A percentile compares a stretch with the other conserved stretches of the same genome.
phyloP scores from a whole-genome alignment of 2,113 vertebrate genomes.

The Macquaria ambigua region DNA sequence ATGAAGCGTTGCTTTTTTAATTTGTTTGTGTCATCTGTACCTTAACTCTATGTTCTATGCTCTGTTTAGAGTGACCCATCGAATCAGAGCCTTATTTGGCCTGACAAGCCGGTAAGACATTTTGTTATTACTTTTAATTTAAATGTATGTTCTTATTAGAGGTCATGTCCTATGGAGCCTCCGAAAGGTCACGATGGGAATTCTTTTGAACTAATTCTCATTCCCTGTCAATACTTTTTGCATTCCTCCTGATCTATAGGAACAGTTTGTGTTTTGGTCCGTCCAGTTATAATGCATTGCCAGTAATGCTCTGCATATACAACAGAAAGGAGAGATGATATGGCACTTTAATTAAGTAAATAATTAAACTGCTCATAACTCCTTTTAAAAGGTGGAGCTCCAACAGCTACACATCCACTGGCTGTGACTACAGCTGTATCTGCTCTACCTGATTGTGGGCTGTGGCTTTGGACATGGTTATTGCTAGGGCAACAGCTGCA shows the following conservation, averaged over 20 bases:
- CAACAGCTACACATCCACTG: no score
- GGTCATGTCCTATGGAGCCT: not conserved
- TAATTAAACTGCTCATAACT: not conserved
- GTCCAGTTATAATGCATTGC: not conserved
- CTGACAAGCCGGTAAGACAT: constrained; percentile 79
- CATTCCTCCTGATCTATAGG: not conserved
- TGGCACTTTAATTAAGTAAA: no score
- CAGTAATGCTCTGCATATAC: not conserved
- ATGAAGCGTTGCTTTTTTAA: not conserved
- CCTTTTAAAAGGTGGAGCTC: no score
- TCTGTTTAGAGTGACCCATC: constrained; percentile 73
- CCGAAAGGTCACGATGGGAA: no score
- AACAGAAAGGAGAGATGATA: not conserved
- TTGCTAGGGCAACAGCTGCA: no score
- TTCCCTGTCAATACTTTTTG: not conserved
- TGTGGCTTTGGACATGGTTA: no score
- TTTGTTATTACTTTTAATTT: not conserved
- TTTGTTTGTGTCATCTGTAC: not conserved
- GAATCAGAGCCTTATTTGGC: constrained; percentile 69
- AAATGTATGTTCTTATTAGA: not conserved
- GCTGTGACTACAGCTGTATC: no score
- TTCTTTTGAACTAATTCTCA: not conserved
- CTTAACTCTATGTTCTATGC: not conserved
- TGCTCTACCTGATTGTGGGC: no score
- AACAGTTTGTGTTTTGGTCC: not conserved